Evolutionary conservation across 2,113 vertebrate species (phyloP), one percentile per base, ranked within the genome.

Genomic region (Brevimyrus niger): DNA sequence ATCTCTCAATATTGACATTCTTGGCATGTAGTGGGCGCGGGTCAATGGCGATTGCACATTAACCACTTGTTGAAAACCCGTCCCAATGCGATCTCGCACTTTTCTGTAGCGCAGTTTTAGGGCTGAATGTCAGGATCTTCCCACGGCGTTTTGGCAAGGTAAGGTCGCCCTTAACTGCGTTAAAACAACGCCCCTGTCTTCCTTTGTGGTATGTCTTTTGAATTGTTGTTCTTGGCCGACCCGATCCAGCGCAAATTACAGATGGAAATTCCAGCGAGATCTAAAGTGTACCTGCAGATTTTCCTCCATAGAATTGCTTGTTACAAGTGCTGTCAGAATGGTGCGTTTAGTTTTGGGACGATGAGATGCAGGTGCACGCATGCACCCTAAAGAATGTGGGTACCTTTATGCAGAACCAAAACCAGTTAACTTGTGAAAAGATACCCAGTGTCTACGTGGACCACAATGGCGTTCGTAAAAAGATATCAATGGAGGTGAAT

Each of bases 11-110:
- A 92, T 91, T 90, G 91, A 91, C 89, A 89, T 91, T 90, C 89
- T 90, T 86, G 88, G 48, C 85, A 90, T 89, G 90, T 90, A 91
- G 84, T 69, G 90, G 73, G 65, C 87, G 46, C 73, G 31, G 87
- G 91, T 93, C 93, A 92, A 91, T 90, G 90, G 87, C 48, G 88
- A 90, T 93, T 92, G 92, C 92, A 92, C 88, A 94, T 94, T 94
- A 94, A 94, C 92, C 86, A 90, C 84, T 82, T 76, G 86, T 90
- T 44, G 89, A 89, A 88, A 82, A 51, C 89, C 90, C 88, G 87
- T 87, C 76, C 88, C 89, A 53, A 89, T 90, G 90, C 38, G 44
- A 84, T 51, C 13, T 80, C 8, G 65, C 65, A 73, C 11, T 89
- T 80, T 48, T 35, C 86, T 51, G 38, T 83, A 21, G n/a, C 53